Evolutionary conservation across 2,113 vertebrate species (phyloP), one percentile per base, ranked within the genome.

Genomic region (Dryoscopus gambensis): DNA sequence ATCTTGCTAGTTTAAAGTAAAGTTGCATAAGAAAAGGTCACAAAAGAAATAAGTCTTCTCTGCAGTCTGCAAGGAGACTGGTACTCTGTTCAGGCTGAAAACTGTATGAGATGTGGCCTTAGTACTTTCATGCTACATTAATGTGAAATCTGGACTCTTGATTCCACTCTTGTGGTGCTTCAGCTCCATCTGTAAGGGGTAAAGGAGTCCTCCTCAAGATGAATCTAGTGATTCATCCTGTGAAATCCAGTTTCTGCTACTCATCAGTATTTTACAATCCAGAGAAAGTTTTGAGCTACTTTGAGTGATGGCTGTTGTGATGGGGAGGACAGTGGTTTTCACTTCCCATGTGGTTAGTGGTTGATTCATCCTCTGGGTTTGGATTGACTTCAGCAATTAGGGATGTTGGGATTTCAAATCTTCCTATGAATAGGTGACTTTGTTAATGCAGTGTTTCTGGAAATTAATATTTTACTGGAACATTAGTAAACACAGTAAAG

Each of bases 71-170:
- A 55, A 49, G 85, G 60, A 71, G 60, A 17, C 23, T 0, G 2
- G 7, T 76, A 25, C 44, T 77, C 46, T 50, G 35, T 46, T 70
- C 24, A 85, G 62, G 23, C 28, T 80, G 46, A 76, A 83, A 86
- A 55, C 78, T 33, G 1, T 46, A 11, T 70, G 74, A 91, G 16
- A 16, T 7, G 1, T 63, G 30, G 22, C 21, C 15, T 60, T 73
- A 25, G 30, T 65, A 27, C 9, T 59, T 44, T 21, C 27, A 27
- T 0, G 1, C 13, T 59, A 25, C 1, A 0, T 23, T 46, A 46
- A 14, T 33, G 28, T 44, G 53, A 46, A 67, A 67, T 74, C 33
- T 79, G 31, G 22, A 10, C 31, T 79, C 53, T 35, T 35, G 28
- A 17, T 82, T 82, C 57, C 53, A 19, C 40, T 69, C 11, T 49